Evolutionary conservation across 2,113 vertebrate species (phyloP).

Genomic region (Atrichornis clamosus): DNA sequence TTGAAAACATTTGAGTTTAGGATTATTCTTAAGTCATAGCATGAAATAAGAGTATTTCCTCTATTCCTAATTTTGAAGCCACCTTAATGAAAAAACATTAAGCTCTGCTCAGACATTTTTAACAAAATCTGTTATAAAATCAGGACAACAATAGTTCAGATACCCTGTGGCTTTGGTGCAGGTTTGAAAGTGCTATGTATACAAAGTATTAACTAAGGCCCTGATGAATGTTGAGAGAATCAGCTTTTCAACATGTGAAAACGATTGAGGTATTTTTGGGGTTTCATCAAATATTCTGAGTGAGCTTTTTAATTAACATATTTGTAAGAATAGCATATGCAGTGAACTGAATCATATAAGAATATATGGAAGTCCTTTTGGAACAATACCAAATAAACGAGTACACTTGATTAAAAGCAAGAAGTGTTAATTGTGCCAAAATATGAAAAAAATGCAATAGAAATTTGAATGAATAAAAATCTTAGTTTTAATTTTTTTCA

Average conservation of each 20-base stretch:
- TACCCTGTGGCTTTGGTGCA: neutral
- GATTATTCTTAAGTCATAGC: neutral
- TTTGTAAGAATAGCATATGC: neutral
- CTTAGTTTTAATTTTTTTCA: neutral
- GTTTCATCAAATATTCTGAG: neutral
- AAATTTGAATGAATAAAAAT: constrained; percentile 50
- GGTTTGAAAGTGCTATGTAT: neutral
- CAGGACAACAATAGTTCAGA: neutral
- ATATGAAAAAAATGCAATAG: constrained; percentile 10
- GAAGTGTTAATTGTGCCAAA: neutral
- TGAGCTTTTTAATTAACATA: neutral
- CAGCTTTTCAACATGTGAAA: neutral
- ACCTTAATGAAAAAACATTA: neutral
- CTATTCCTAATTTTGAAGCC: neutral
- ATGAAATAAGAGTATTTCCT: neutral
- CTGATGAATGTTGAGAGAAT: neutral
- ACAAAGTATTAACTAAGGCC: neutral
- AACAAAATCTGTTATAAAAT: neutral
- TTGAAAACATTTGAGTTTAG: neutral
- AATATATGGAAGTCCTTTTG: neutral
- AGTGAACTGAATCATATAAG: neutral
- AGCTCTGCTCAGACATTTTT: neutral
- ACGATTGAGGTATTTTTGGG: neutral
- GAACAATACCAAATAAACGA: neutral
- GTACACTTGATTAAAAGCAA: neutral